phyloP scores from a whole-genome alignment of 1,140 invertebrate species.

The Eriocheir sinensis region DNA sequence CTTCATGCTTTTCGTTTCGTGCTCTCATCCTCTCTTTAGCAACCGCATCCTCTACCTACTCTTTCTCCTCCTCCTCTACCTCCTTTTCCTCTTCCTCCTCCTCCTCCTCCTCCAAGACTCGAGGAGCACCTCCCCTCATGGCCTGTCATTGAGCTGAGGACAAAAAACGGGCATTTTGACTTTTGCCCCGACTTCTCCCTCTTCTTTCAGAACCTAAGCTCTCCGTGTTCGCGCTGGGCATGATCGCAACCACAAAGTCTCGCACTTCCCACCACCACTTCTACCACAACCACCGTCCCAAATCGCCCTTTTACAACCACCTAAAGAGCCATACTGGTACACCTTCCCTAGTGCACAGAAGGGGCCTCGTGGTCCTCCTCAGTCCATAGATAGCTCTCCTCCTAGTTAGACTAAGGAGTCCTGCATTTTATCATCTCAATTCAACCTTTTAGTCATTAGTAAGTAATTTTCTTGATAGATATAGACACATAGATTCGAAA shows the following conservation, averaged over 20 bases:
- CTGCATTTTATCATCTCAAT: slow-evolving; percentile 14
- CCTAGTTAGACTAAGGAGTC: slow-evolving; percentile 39
- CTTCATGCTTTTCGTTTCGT: neutral
- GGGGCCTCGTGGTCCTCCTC: slow-evolving; percentile 10
- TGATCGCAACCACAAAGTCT: slow-evolving; percentile 74
- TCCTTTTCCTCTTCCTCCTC: neutral
- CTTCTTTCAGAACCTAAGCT: slow-evolving; percentile 76
- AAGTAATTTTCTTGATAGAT: slow-evolving; percentile 28
- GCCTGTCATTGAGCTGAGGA: neutral
- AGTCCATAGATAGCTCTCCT: slow-evolving; percentile 35
- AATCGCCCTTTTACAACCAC: slow-evolving; percentile 77
- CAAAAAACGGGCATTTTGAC: slow-evolving; percentile 1
- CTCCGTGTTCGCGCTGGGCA: slow-evolving; percentile 75
- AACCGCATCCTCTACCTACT: neutral
- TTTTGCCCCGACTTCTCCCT: slow-evolving; percentile 57
- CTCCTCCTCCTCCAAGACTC: neutral
- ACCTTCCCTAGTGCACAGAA: slow-evolving; percentile 64
- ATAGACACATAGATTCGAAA: neutral
- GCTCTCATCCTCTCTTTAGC: neutral
- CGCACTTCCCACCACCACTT: slow-evolving; percentile 71
- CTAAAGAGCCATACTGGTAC: slow-evolving; percentile 77
- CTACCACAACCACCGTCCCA: slow-evolving; percentile 75
- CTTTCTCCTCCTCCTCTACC: neutral
- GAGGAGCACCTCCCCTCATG: neutral
- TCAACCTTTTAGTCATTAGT: slow-evolving; percentile 44